These are phyloP conservation scores for Chiroxiphia lanceolata DNA, from an alignment of 2,797 vertebrate species.

Conservation along the genomic window DNA sequence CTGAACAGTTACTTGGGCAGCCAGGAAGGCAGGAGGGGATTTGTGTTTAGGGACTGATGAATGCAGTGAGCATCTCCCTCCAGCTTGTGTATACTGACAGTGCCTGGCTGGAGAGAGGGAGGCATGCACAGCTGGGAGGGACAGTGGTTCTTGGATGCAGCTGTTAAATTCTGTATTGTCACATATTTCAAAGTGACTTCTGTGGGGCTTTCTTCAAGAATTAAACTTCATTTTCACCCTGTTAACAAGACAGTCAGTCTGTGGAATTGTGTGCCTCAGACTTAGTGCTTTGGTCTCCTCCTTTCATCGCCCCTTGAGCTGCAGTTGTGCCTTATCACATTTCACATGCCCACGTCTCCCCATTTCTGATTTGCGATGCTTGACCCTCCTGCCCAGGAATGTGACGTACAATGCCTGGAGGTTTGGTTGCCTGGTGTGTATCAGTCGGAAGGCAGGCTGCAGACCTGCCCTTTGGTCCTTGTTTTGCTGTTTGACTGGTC, in stretches of 20 bases:
- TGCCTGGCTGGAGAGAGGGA: neutral
- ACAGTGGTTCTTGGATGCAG: neutral
- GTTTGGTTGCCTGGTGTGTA: neutral
- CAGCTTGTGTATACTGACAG: accelerated
- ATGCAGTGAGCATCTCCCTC: neutral
- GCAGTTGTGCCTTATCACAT: neutral
- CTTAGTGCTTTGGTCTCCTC: neutral
- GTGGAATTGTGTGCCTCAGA: neutral
- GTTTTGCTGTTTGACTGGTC: neutral
- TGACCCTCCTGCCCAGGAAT: neutral
- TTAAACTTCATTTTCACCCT: neutral
- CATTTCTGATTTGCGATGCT: neutral
- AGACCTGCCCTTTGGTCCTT: neutral
- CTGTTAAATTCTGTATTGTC: neutral
- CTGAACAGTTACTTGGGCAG: neutral
- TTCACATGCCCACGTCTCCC: neutral
- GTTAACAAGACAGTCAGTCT: neutral
- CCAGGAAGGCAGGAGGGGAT: neutral
- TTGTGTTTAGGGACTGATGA: neutral
- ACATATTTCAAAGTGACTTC: neutral
- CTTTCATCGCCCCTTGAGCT: neutral
- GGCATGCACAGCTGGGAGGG: neutral
- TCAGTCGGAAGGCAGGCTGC: neutral
- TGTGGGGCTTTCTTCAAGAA: neutral
- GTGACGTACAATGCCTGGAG: accelerated